Evolutionary conservation across 2,888 invertebrate genomes (phyloP), one percentile per base, ranked within the genome.

Genomic region (Rhagonycha fulva): DNA sequence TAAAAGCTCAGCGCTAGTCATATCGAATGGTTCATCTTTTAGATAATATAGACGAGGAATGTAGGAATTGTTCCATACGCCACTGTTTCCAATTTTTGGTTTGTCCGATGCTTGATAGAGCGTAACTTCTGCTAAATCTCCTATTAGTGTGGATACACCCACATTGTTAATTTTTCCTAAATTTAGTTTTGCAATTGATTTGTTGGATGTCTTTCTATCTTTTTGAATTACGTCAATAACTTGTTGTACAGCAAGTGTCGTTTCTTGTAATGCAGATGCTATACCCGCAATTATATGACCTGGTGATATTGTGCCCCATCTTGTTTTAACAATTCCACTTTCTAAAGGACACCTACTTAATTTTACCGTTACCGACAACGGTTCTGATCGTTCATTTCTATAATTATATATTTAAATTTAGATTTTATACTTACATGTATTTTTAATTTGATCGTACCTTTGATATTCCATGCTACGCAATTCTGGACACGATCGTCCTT

Each of bases 1-100:
- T 60, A 94, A 84, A 72, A 94, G 90, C 86, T 94, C 93, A 23
- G 93, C 91, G 82, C 92, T 91, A 7, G 93, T 93, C 81, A 92
- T 89, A 80, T 93, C 92, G 90, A 92, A 93, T 3, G 88, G 87
- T 74, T 87, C 86, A 9, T 89, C 88, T 23, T 89, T 85, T 62
- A 93, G 83, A 84, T 92, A 92, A 81, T 90, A 90, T 74, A 88
- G 84, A 70, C 89, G 86, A 0, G 94, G 93, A 7, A 92, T 84
- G 47, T 91, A 83, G 0, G 91, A 91, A 81, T 92, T 91, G 82
- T 94, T 93, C 94, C 94, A 94, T 67, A 89, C 88, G 75, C 92
- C 93, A 66, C 87, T 86, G 4, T 91, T 85, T 3, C 87, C 86
- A 83, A 93, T 87, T 66, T 91, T 87, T 14, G 86, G 86, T 0